phyloP scores from a whole-genome alignment of 2,797 vertebrate genomes.

The Champsocephalus esox region DNA sequence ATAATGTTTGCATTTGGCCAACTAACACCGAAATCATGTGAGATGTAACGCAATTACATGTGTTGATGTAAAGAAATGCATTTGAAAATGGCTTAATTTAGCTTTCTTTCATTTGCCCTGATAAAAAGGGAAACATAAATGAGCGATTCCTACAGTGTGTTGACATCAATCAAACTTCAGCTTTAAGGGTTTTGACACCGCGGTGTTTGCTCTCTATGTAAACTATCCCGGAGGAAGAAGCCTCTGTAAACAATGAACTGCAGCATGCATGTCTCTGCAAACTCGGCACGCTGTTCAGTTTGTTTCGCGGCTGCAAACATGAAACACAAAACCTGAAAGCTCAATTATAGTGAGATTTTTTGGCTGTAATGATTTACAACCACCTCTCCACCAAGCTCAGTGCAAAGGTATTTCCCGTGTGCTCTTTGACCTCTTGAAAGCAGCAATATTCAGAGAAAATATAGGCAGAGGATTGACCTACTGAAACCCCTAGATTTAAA shows the following conservation, averaged over 20 bases:
- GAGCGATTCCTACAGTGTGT: background rate
- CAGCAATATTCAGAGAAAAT: conserved; percentile 40
- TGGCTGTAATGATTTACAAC: conserved; percentile 51
- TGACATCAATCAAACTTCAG: conserved; percentile 16
- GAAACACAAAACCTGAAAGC: conserved; percentile 3
- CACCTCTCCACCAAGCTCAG: conserved; percentile 5
- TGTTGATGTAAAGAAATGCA: background rate
- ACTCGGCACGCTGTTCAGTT: background rate
- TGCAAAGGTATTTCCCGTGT: conserved; percentile 40
- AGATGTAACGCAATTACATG: too few species aligned
- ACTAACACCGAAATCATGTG: background rate
- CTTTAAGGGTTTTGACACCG: background rate
- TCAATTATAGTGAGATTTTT: conserved; percentile 15
- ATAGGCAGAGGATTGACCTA: conserved; percentile 27
- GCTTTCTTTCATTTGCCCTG: background rate
- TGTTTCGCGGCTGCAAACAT: background rate
- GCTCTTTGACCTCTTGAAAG: conserved; percentile 49
- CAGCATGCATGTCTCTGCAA: background rate
- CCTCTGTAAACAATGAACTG: conserved; percentile 20
- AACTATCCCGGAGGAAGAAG: conserved; percentile 16
- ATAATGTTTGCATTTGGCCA: background rate
- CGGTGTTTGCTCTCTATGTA: conserved; percentile 13
- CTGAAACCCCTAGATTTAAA: conserved; percentile 29
- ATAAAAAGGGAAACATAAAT: too few species aligned
- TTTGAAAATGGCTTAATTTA: background rate